Evolutionary conservation across 2,113 vertebrate species (phyloP).

Genomic region (Rhabdornis inornatus): DNA sequence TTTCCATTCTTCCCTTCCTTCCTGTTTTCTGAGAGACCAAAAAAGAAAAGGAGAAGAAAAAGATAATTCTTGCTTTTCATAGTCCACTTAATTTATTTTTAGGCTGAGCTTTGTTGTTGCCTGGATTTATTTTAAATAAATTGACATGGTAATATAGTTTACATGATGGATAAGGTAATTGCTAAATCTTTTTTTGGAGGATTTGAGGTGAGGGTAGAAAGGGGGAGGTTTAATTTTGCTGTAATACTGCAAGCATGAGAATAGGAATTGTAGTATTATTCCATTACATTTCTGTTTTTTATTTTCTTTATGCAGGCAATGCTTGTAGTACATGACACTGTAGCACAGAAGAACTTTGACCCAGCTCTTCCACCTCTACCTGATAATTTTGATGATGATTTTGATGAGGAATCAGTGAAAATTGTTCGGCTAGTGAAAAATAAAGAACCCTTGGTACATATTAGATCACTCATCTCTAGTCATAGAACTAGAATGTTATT

Average conservation of each 20-base stretch:
- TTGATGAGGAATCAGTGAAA: slow-evolving; percentile 94
- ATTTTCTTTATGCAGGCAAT: slow-evolving; percentile 78
- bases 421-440: slow-evolving; percentile 95
- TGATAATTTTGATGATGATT: slow-evolving; percentile 84
- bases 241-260: background rate
- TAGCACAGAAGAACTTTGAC: slow-evolving; percentile 95
- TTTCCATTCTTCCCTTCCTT: background rate
- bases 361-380: slow-evolving; percentile 89
- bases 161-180: background rate
- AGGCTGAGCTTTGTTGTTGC: background rate
- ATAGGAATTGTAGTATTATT: background rate
- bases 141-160: background rate
- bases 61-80: background rate
- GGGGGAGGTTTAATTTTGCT: background rate
- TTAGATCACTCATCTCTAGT: background rate
- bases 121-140: background rate
- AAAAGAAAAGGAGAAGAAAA: background rate
- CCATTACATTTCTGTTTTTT: background rate
- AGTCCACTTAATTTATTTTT: background rate
- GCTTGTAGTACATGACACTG: slow-evolving; percentile 90
- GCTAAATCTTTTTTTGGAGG: background rate
- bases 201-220: background rate
- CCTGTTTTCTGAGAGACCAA: background rate
- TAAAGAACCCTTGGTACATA: slow-evolving; percentile 89
- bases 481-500: background rate